phyloP scores from a whole-genome alignment of 1,140 invertebrate species.

The Drosophila busckii region DNA sequence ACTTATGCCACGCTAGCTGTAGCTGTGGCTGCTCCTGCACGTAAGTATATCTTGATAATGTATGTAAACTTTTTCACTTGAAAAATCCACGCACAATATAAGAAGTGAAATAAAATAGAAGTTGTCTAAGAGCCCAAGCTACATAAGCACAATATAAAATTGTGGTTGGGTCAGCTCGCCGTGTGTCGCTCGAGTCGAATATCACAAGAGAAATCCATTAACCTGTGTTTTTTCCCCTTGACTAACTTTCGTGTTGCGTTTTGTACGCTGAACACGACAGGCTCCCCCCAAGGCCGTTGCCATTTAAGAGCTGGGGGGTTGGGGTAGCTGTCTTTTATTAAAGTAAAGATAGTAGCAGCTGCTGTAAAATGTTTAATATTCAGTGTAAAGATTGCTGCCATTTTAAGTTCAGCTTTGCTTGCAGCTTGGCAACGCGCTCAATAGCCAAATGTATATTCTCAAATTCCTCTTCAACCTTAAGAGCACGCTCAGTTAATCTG shows the following conservation, averaged over 20 bases:
- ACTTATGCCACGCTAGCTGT: not conserved
- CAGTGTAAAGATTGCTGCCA: too few species aligned
- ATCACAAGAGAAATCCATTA: constrained; percentile 75
- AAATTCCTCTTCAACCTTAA: too few species aligned
- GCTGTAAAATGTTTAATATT: too few species aligned
- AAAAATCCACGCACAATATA: constrained; percentile 43
- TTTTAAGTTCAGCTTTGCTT: too few species aligned
- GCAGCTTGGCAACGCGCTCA: too few species aligned
- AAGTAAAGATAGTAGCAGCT: too few species aligned
- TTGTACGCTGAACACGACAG: constrained; percentile 30
- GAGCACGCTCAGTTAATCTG: too few species aligned
- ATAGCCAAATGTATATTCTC: too few species aligned
- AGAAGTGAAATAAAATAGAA: constrained; percentile 51
- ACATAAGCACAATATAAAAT: constrained; percentile 16
- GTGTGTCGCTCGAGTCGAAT: constrained; percentile 45
- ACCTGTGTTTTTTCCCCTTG: constrained; percentile 50
- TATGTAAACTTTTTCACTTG: constrained; percentile 71
- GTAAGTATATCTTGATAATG: constrained; percentile 48
- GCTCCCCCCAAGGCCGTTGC: constrained; percentile 4
- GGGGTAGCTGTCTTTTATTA: too few species aligned
- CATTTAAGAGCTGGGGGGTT: constrained; percentile 4
- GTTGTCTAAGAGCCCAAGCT: constrained; percentile 32
- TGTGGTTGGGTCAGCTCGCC: constrained; percentile 23
- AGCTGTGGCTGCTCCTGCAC: not conserved
- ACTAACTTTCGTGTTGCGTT: constrained; percentile 30